These are phyloP conservation scores for Nanger granti DNA, from an alignment of 2,113 vertebrate species.

Conservation along the genomic window DNA sequence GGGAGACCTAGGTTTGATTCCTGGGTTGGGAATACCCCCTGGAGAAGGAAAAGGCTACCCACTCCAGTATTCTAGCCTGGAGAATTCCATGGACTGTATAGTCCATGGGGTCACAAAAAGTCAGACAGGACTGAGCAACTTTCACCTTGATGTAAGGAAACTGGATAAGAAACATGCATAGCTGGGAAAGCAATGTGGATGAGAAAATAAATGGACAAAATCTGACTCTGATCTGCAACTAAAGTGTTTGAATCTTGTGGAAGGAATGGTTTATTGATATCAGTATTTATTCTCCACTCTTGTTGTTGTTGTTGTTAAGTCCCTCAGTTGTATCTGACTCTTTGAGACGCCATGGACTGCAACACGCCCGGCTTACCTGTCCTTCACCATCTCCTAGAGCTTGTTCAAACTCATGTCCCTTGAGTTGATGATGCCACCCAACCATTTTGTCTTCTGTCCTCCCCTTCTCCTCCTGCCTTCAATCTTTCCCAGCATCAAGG, in stretches of 20 bases:
- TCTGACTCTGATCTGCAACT: neutral
- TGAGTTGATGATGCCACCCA: neutral
- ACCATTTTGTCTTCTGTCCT: neutral
- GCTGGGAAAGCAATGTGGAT: neutral
- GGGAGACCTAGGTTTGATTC: neutral
- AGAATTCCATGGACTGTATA: neutral
- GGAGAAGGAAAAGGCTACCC: neutral
- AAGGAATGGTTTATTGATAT: neutral
- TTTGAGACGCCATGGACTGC: rapidly evolving
- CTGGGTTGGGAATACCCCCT: neutral
- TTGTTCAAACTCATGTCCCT: neutral
- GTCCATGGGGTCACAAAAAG: neutral
- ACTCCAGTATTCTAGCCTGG: neutral
- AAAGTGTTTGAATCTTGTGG: neutral
- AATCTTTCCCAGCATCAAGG: neutral
- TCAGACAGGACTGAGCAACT: neutral
- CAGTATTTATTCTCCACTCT: neutral
- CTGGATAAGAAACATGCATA: neutral
- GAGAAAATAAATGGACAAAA: neutral
- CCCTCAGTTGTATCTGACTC: neutral
- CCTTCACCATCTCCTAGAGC: neutral
- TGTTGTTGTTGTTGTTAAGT: neutral
- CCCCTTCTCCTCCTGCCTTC: neutral
- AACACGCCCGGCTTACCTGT: rapidly evolving
- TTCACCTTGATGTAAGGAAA: neutral